Evolutionary conservation across 1,140 invertebrate genomes (phyloP).

Genomic region (Mercenaria mercenaria): DNA sequence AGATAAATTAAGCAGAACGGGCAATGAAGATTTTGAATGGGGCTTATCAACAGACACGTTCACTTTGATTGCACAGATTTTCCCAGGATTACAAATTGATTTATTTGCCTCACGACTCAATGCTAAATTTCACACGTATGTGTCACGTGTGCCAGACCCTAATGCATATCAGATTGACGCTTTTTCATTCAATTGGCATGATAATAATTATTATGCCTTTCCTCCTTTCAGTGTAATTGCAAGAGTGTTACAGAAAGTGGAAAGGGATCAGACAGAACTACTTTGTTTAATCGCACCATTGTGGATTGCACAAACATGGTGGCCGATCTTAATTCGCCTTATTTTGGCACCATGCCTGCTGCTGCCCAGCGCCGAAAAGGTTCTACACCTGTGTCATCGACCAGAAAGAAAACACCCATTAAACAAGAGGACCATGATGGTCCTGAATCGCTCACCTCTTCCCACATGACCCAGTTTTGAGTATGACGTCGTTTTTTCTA

Average conservation of each 20-base stretch:
- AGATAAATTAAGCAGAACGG: neutral
- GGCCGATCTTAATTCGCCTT: neutral
- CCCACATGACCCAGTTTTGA: too few species aligned
- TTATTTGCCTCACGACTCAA: neutral
- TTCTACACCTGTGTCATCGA: neutral
- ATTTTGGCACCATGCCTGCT: neutral
- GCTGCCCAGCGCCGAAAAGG: neutral
- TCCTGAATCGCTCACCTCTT: too few species aligned
- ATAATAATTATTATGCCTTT: neutral
- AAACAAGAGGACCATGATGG: too few species aligned
- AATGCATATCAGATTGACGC: neutral
- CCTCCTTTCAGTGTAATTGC: slow-evolving; percentile 1
- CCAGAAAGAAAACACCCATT: neutral
- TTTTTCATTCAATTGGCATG: neutral
- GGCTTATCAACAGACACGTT: neutral
- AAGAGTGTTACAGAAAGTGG: slow-evolving; percentile 6
- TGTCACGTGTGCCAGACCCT: neutral
- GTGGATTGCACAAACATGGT: slow-evolving; percentile 6
- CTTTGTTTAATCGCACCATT: neutral
- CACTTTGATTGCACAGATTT: neutral
- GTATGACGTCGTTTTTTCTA: too few species aligned
- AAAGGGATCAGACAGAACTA: neutral
- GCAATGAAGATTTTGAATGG: neutral
- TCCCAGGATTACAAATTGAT: neutral
- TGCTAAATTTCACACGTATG: neutral